Percentiles rank a stretch among this genome's conserved stretches.
These are phyloP conservation scores for Morone chrysops DNA, from an alignment of 2,113 vertebrate genomes.

Conservation along the genomic window DNA sequence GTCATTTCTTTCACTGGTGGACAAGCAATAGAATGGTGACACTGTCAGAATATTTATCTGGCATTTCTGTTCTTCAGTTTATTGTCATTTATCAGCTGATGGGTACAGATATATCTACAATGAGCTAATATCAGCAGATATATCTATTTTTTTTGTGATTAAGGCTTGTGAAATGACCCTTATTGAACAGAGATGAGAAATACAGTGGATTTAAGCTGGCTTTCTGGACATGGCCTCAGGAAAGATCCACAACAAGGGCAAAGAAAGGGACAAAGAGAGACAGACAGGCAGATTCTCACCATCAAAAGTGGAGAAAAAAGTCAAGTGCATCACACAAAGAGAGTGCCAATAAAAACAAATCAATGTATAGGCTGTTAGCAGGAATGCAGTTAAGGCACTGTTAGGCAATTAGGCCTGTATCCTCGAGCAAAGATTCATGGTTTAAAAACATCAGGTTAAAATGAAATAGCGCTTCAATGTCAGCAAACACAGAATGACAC, in stretches of 20 bases:
- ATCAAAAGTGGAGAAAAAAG: not conserved
- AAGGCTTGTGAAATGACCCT: not conserved
- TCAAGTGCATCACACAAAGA: not conserved
- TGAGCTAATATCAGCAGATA: too few relatives aligned
- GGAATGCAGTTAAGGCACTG: constrained; percentile 37
- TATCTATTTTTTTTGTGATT: too few relatives aligned
- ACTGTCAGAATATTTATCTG: too few relatives aligned
- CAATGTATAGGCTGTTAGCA: not conserved
- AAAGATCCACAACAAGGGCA: not conserved
- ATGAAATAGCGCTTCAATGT: not conserved
- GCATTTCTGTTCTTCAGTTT: too few relatives aligned
- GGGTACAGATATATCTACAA: too few relatives aligned
- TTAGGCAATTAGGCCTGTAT: constrained; percentile 36
- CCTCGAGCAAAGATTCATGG: constrained; percentile 26
- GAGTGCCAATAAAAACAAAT: constrained; percentile 13
- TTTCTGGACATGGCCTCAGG: constrained; percentile 24
- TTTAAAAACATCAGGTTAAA: constrained; percentile 26
- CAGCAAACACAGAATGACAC: constrained; percentile 38
- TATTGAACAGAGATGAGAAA: not conserved
- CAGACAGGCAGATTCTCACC: not conserved
- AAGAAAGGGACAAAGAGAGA: not conserved
- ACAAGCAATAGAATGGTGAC: too few relatives aligned
- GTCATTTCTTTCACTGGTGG: too few relatives aligned
- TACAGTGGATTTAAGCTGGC: constrained; percentile 16
- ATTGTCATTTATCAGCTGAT: too few relatives aligned